phyloP scores from a whole-genome alignment of 2,888 invertebrate species.

The Hemaris fuciformis region DNA sequence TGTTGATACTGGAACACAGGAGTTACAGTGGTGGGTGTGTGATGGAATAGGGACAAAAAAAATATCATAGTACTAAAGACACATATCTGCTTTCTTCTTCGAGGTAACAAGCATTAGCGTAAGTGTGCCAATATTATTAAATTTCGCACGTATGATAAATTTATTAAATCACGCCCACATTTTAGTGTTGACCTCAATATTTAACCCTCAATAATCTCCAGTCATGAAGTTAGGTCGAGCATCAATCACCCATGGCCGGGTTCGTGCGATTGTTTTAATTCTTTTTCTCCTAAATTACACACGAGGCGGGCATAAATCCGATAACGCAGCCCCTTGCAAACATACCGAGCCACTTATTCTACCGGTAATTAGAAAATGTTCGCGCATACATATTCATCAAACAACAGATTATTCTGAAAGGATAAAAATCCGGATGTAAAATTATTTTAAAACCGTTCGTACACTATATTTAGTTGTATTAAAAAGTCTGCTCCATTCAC shows the following conservation, averaged over 20 bases:
- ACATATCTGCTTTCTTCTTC: too few species aligned
- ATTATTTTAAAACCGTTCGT: too few species aligned
- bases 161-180: not conserved
- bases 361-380: not conserved
- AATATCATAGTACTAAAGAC: too few species aligned
- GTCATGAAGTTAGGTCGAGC: slow-evolving; percentile 13
- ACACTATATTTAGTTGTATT: too few species aligned
- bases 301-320: not conserved
- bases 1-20: too few species aligned
- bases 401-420: not conserved
- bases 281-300: slow-evolving; percentile 12
- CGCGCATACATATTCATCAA: not conserved
- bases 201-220: slow-evolving; percentile 6
- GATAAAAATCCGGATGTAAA: not conserved
- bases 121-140: too few species aligned
- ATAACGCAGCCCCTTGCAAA: not conserved
- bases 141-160: not conserved
- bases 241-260: slow-evolving; percentile 16
- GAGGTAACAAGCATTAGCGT: too few species aligned
- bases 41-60: too few species aligned
- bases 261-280: slow-evolving; percentile 13
- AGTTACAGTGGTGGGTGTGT: too few species aligned
- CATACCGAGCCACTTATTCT: not conserved
- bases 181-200: not conserved
- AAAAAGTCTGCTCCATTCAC: too few species aligned